phyloP scores from a whole-genome alignment of 2,888 invertebrate genomes.

The Eupithecia centaureata region DNA sequence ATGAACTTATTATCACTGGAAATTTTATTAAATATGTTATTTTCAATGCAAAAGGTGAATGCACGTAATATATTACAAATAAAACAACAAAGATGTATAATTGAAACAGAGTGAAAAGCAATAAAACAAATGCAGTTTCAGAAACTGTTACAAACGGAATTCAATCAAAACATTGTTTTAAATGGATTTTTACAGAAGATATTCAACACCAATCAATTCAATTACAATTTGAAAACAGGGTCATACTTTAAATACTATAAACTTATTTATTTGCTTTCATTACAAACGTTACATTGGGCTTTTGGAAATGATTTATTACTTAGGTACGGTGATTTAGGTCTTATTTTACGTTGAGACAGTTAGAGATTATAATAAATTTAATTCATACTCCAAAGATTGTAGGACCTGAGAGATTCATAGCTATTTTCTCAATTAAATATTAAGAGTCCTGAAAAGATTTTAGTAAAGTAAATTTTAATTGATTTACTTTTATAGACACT shows the following conservation, averaged over 20 bases:
- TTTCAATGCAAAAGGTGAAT: neutral
- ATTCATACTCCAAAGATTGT: conserved; percentile 9
- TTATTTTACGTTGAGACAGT: neutral
- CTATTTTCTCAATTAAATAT: conserved; percentile 13
- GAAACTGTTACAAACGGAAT: conserved; percentile 65
- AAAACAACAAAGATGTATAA: neutral
- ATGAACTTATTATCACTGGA: no score
- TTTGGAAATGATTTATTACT: neutral
- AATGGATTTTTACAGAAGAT: neutral
- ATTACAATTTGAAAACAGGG: neutral
- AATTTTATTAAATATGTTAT: no score
- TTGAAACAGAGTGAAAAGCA: neutral
- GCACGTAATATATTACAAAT: conserved; percentile 17
- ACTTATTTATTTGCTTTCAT: no score
- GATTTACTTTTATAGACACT: no score
- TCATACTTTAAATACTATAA: no score
- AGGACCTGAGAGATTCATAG: neutral
- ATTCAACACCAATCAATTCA: neutral
- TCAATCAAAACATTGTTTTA: conserved; percentile 58
- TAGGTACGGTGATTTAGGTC: neutral
- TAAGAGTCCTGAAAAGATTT: conserved; percentile 4
- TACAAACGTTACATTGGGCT: neutral
- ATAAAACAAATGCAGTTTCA: no score
- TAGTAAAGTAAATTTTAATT: conserved; percentile 3
- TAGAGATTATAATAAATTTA: conserved; percentile 2